These are phyloP conservation scores for Rhagophthalmus giganteus DNA, from an alignment of 2,888 invertebrate species.

Conservation along the genomic window DNA sequence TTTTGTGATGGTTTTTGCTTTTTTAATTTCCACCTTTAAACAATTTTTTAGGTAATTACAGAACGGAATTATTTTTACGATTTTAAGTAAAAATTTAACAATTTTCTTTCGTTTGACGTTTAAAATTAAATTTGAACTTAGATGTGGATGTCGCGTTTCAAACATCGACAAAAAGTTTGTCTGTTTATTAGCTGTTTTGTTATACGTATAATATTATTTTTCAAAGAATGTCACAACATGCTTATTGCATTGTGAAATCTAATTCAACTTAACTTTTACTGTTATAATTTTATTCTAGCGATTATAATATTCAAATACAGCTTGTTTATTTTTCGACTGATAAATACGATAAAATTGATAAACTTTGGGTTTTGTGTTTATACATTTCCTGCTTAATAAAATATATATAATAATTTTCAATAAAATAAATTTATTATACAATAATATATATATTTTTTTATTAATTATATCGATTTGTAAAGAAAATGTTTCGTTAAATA, in stretches of 20 bases:
- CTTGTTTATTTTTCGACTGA: slow-evolving; percentile 15
- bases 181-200: background rate
- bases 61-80: too few relatives aligned
- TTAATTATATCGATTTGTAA: background rate
- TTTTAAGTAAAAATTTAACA: too few relatives aligned
- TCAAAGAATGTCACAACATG: slow-evolving; percentile 10
- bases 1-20: too few relatives aligned
- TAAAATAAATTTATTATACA: background rate
- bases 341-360: slow-evolving; percentile 16
- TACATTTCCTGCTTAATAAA: slow-evolving; percentile 10
- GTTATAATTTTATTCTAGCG: slow-evolving; percentile 3
- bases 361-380: slow-evolving; percentile 12
- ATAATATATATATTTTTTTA: background rate
- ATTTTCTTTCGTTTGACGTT: background rate
- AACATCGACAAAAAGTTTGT: too few relatives aligned
- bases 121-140: too few relatives aligned
- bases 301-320: slow-evolving; percentile 13
- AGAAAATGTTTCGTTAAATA: too few relatives aligned
- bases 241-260: slow-evolving; percentile 16
- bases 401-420: slow-evolving; percentile 3
- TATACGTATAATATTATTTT: slow-evolving; percentile 5
- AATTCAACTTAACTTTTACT: slow-evolving; percentile 10
- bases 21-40: too few relatives aligned
- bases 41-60: too few relatives aligned
- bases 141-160: too few relatives aligned